Base-by-base conservation (phyloP, 2,113 vertebrate genomes). In the Pelodiscus sinensis region DNA sequence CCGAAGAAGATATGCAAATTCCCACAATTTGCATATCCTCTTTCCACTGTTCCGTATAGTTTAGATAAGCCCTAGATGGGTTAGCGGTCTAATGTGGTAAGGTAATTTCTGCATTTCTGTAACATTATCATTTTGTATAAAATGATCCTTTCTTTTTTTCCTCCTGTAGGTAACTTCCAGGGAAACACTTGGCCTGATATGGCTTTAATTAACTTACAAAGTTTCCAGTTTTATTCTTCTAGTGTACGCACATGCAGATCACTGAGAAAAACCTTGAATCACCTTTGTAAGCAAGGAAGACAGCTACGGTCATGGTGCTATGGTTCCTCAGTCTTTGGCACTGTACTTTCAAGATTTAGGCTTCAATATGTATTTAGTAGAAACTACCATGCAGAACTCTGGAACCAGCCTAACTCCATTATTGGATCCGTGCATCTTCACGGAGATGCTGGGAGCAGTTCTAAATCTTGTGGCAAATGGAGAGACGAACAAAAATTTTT, bases 401-500 rank as follows among this genome's bases (percentile, higher is more conserved):
- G 94, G 89, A 97, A 98, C 57, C 97, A 96, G 22, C 87, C 92
- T 2, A 96, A 97, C 52, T 88, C 97, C 15, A 35, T 87, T 10
- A 86, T 91, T 5, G 98, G 98, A 88, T 92, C 96, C 0, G 86
- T 95, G 1, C 95, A 94, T 51, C 95, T 98, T 62, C 97, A 94
- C 86, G 95, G 58, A 55, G 96, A 97, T 9, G 79, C 52, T 0
- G 87, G 87, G 22, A 96, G 89, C 27, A 57, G 82, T 38, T 87
- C 97, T n/a, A 92, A 96, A 38, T 81, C 96, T 58, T 96, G 87
- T 50, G 96, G 93, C 13, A 11, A 91, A 73, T 95, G 97, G 51
- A 88, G 84, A 35, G 97, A 98, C 8, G 97, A 98, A 44, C 83
- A 96, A 52, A n/a, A 55, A 0, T 98, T 98, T 96, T 95, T 93